Evolutionary conservation across 2,113 vertebrate genomes (phyloP).

Genomic region (Lepisosteus osseus): DNA sequence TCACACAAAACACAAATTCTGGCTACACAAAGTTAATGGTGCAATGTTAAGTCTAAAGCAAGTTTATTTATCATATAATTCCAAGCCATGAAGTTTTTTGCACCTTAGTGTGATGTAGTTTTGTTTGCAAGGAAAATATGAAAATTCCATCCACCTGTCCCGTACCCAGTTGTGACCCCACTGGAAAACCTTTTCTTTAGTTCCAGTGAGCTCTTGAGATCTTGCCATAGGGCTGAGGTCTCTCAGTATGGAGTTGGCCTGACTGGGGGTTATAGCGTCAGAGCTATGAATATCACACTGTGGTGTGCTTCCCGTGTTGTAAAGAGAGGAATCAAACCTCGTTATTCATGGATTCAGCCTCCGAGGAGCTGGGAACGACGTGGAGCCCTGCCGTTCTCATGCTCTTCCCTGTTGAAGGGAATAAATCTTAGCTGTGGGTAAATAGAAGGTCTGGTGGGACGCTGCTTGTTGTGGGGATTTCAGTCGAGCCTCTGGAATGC

Average conservation of each 20-base stretch:
- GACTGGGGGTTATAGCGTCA: conserved; percentile 24
- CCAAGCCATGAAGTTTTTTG: too few species aligned
- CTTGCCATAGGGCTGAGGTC: neutral
- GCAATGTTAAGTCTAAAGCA: too few species aligned
- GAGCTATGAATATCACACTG: conserved; percentile 42
- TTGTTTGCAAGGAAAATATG: too few species aligned
- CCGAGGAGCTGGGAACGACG: neutral
- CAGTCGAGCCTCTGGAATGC: neutral
- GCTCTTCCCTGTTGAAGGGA: neutral
- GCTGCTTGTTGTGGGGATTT: neutral
- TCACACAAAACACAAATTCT: too few species aligned
- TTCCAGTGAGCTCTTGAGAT: neutral
- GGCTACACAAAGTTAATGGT: too few species aligned
- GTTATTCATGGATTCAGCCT: neutral
- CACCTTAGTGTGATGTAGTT: too few species aligned
- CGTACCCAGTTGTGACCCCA: neutral
- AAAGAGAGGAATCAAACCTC: neutral
- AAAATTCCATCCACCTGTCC: neutral
- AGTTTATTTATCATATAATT: too few species aligned
- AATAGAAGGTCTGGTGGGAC: neutral
- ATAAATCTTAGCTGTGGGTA: neutral
- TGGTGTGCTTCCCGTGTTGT: conserved; percentile 22
- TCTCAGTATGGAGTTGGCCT: conserved; percentile 12
- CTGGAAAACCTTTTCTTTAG: neutral
- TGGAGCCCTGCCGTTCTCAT: neutral